These are phyloP conservation scores for Anneissia japonica DNA, from an alignment of 35 echinoderm and acorn worm species.

Conservation along the genomic window DNA sequence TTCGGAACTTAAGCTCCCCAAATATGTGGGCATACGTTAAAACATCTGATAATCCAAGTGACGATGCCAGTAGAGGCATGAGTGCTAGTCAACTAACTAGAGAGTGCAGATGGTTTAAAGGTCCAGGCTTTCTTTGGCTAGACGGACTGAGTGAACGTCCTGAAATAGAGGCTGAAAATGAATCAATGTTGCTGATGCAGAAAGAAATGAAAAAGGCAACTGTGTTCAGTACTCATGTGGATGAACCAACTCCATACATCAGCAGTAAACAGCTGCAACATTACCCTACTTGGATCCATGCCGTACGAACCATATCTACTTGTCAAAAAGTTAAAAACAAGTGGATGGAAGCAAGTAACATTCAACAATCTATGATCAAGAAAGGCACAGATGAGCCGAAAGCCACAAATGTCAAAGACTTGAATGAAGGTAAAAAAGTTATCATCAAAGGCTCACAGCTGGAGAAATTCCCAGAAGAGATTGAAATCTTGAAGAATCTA, in stretches of 20 bases:
- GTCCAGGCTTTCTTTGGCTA: conserved; percentile 15
- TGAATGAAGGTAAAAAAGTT: neutral
- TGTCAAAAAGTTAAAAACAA: neutral
- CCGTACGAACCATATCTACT: neutral
- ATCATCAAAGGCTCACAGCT: conserved; percentile 17
- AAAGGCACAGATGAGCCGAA: too few relatives aligned
- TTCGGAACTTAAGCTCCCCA: neutral
- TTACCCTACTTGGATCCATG: neutral
- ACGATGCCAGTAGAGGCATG: conserved; percentile 16
- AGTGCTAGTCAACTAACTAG: neutral
- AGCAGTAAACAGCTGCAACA: neutral
- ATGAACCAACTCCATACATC: neutral
- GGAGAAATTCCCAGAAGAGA: neutral
- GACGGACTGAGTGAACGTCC: neutral
- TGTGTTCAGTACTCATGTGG: neutral
- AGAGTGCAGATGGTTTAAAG: conserved; percentile 17
- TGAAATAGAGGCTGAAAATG: neutral
- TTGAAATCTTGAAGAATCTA: neutral
- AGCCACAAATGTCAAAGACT: neutral
- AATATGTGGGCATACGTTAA: neutral
- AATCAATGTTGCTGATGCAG: neutral
- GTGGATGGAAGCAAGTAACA: neutral
- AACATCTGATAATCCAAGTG: conserved; percentile 2
- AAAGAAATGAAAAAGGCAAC: neutral
- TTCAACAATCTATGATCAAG: neutral